A percentile compares a stretch with the other conserved stretches of the same genome.
Evolutionary conservation across 1,140 invertebrate species (phyloP).

Genomic region (Mizuhopecten yessoensis): DNA sequence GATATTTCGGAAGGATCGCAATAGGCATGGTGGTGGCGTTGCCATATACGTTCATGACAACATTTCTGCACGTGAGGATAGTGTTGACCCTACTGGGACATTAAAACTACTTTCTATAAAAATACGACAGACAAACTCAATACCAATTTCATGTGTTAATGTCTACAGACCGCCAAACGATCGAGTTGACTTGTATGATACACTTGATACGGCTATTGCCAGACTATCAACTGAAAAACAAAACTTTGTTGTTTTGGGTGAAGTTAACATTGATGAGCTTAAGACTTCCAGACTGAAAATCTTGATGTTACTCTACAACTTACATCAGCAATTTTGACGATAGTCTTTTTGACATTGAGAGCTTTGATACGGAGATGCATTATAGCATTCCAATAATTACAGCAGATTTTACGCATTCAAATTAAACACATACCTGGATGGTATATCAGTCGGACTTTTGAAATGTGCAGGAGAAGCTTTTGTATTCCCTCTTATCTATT

Average conservation of each 20-base stretch:
- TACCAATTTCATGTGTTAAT: neutral
- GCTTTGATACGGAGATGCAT: no score
- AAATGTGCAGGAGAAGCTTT: no score
- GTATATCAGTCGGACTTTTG: no score
- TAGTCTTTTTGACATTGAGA: no score
- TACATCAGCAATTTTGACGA: neutral
- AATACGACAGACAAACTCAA: slow-evolving; percentile 41
- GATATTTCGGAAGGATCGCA: slow-evolving; percentile 39
- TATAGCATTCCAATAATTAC: no score
- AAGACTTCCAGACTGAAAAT: slow-evolving; percentile 6
- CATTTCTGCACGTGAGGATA: neutral
- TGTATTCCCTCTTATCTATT: no score
- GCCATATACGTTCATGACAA: slow-evolving; percentile 51
- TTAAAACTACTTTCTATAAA: slow-evolving; percentile 42
- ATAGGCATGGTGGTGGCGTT: slow-evolving; percentile 51
- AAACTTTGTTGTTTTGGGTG: neutral
- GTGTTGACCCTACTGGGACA: neutral
- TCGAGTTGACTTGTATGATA: neutral
- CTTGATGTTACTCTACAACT: slow-evolving; percentile 13
- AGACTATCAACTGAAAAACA: no score
- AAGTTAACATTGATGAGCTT: neutral
- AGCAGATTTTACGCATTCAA: no score
- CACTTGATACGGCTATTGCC: neutral
- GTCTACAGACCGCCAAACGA: slow-evolving; percentile 44
- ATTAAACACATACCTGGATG: no score